phyloP scores from a whole-genome alignment of 1,140 invertebrate species.

The Anoplophora glabripennis region DNA sequence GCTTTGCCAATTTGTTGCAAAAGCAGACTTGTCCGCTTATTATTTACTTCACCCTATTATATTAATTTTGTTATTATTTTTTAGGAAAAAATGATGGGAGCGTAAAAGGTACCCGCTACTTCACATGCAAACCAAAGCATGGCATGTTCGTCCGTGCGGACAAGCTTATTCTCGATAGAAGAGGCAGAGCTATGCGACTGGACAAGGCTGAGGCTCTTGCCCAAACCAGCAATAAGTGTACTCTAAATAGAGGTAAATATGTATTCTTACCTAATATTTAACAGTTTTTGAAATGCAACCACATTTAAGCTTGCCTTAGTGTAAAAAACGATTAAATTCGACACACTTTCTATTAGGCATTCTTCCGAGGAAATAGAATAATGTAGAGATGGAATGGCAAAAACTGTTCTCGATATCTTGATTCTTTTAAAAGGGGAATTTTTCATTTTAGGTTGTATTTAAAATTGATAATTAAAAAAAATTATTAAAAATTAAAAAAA shows the following conservation, averaged over 20 bases:
- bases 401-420: too few relatives aligned
- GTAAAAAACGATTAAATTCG: slow-evolving; percentile 1
- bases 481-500: too few relatives aligned
- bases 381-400: too few relatives aligned
- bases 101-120: slow-evolving; percentile 87
- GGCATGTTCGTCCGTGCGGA: slow-evolving; percentile 90
- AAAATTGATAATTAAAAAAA: too few relatives aligned
- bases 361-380: too few relatives aligned
- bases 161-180: slow-evolving; percentile 78
- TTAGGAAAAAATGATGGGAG: slow-evolving; percentile 91
- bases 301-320: too few relatives aligned
- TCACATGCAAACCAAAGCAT: slow-evolving; percentile 81
- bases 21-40: too few relatives aligned
- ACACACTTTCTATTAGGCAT: too few relatives aligned
- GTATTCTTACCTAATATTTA: neutral
- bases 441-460: too few relatives aligned
- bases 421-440: too few relatives aligned
- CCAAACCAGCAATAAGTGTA: slow-evolving; percentile 25
- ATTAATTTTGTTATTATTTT: slow-evolving; percentile 5
- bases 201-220: slow-evolving; percentile 56
- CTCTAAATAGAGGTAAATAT: slow-evolving; percentile 51
- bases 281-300: slow-evolving; percentile 11
- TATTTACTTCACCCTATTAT: neutral
- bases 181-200: slow-evolving; percentile 69
- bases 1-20: too few relatives aligned